phyloP scores from a whole-genome alignment of 53 echinoderm and acorn worm genomes.

The Luidia sarsii region DNA sequence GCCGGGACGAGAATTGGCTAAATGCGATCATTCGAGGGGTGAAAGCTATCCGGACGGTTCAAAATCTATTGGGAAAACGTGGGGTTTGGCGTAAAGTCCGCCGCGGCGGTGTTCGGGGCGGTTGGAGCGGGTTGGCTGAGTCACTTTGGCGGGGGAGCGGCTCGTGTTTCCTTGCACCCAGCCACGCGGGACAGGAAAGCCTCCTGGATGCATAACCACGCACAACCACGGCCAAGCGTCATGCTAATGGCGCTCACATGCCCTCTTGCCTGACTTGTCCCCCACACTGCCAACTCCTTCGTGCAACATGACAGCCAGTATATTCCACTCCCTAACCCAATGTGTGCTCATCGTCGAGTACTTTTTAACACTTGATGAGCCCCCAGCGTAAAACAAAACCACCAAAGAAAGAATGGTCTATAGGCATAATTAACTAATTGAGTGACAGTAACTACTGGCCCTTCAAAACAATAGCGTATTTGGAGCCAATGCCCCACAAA shows the following conservation, averaged over 20 bases:
- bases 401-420: too few relatives aligned
- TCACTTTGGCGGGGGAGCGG: conserved; percentile 40
- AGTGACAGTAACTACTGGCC: too few relatives aligned
- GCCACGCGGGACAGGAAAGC: conserved; percentile 54
- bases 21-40: conserved; percentile 38
- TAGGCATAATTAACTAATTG: too few relatives aligned
- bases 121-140: conserved; percentile 28
- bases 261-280: too few relatives aligned
- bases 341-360: too few relatives aligned
- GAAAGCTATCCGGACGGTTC: conserved; percentile 47
- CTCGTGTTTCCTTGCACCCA: conserved; percentile 43
- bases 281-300: too few relatives aligned
- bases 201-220: conserved; percentile 52
- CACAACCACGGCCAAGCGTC: not conserved
- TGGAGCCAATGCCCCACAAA: too few relatives aligned
- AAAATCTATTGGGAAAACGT: conserved; percentile 60
- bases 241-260: conserved; percentile 6
- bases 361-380: conserved; percentile 34
- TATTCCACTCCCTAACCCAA: too few relatives aligned
- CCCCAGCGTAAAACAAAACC: too few relatives aligned
- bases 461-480: too few relatives aligned
- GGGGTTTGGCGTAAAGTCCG: conserved; percentile 30
- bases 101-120: not conserved
- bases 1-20: conserved; percentile 10
- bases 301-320: too few relatives aligned